Evolutionary conservation across 2,888 invertebrate genomes (phyloP), one percentile per base, ranked within the genome.

Genomic region (Pteria penguin): DNA sequence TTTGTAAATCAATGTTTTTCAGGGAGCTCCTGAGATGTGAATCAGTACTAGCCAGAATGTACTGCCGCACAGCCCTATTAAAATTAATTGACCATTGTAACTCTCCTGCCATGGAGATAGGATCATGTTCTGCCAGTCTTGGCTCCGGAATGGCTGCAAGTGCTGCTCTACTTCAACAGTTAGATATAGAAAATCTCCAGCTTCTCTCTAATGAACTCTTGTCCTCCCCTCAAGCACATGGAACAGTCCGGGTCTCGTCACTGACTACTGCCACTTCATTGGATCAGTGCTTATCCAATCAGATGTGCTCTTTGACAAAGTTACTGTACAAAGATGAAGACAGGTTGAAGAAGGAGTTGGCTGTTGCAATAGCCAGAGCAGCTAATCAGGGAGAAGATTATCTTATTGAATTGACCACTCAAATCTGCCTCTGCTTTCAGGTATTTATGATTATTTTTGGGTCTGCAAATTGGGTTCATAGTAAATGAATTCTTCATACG

Each of bases 161-260:
- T 74, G 88, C 89, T 24, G 89, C 90, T 2, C 81, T 87, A 5
- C 81, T 89, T 4, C 90, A 91, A 82, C 90, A 92, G 67, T 86
- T 92, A 58, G 92, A 92, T 78, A 86, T 92, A 32, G 92, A 92
- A 77, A 92, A 92, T 78, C 89, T 92, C 4, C 90, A 92, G 85
- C 86, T 92, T 55, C 78, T 92, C 58, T 91, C 92, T 4, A 89
- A 90, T 75, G 89, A 90, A 66, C 81, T 91, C 54, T 78, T 91
- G 31, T 78, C 87, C 22, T 80, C 88, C 2, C 89, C 91, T 1
- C 88, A 86, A 71, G 86, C 89, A 2, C 86, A 88, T 65, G 90
- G 91, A 1, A 85, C 87, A n/a, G 84, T 91, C 22, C 79, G 78
- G 33, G 85, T 86, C 8, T 75, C 80, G 18, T 82, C 88, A 14